Percentiles rank a stretch among this genome's conserved stretches.
phyloP scores from a whole-genome alignment of 2,797 vertebrate genomes.

The Myiotriccus ornatus region DNA sequence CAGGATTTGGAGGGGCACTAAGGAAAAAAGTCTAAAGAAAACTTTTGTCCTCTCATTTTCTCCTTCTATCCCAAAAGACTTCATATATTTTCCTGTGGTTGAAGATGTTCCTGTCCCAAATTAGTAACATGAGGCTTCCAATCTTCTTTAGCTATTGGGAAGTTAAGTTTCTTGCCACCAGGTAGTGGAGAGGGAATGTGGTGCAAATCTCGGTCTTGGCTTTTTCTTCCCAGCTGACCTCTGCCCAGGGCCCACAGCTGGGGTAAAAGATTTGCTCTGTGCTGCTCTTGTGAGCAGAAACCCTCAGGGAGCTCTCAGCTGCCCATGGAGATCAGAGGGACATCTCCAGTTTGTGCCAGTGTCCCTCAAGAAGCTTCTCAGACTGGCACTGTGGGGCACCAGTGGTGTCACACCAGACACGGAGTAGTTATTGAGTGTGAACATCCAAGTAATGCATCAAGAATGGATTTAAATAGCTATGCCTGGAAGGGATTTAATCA shows the following conservation, averaged over 20 bases:
- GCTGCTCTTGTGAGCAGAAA: background rate
- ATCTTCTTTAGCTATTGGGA: background rate
- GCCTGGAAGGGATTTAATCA: background rate
- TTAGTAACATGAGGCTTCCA: background rate
- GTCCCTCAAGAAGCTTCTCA: background rate
- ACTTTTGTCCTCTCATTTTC: background rate
- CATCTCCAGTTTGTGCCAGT: background rate
- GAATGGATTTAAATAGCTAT: background rate
- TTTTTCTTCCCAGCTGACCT: background rate
- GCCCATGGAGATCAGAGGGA: background rate
- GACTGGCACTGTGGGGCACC: background rate
- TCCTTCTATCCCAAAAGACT: background rate
- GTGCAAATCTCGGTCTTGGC: background rate
- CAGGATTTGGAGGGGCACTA: background rate
- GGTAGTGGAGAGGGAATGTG: background rate
- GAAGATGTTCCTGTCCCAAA: background rate
- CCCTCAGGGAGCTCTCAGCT: background rate
- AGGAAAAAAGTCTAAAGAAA: background rate
- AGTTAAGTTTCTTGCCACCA: background rate
- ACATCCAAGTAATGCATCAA: background rate
- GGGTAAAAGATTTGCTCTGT: background rate
- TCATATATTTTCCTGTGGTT: background rate
- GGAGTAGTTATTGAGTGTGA: background rate
- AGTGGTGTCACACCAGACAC: fast-evolving
- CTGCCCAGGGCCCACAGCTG: background rate